Percentiles rank a stretch among this genome's conserved stretches.
phyloP scores from a whole-genome alignment of 2,113 vertebrate genomes.

The Ctenomys sociabilis region DNA sequence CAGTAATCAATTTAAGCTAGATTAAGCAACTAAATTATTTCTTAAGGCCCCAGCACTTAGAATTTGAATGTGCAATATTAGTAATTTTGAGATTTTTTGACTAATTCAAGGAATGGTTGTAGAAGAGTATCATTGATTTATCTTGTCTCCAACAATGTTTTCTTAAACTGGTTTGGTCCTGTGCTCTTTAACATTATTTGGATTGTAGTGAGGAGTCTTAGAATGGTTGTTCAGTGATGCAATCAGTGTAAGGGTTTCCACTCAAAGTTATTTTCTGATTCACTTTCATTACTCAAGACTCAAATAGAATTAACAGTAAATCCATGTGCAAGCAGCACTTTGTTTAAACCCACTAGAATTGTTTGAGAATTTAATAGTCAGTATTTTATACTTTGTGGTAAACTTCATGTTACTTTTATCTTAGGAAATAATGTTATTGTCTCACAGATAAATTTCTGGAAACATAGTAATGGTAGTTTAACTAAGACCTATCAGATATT shows the following conservation, averaged over 20 bases:
- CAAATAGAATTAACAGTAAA: neutral
- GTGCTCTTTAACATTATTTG: neutral
- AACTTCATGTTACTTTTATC: neutral
- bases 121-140: neutral
- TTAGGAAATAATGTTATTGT: slow-evolving; percentile 10
- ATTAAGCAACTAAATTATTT: slow-evolving; percentile 34
- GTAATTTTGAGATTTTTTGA: slow-evolving; percentile 9
- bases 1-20: neutral
- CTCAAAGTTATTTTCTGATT: neutral
- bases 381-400: neutral
- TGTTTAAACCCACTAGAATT: neutral
- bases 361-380: neutral
- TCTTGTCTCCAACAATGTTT: neutral
- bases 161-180: neutral
- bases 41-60: neutral
- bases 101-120: neutral
- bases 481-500: neutral
- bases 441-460: neutral
- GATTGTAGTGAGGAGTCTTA: neutral
- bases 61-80: neutral
- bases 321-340: neutral
- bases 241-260: neutral
- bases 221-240: neutral
- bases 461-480: neutral
- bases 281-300: neutral